A percentile compares a stretch with the other conserved stretches of the same genome.
Conservation (phyloP, 2,113 vertebrate species). For the Gallinago jamesoni region DNA sequence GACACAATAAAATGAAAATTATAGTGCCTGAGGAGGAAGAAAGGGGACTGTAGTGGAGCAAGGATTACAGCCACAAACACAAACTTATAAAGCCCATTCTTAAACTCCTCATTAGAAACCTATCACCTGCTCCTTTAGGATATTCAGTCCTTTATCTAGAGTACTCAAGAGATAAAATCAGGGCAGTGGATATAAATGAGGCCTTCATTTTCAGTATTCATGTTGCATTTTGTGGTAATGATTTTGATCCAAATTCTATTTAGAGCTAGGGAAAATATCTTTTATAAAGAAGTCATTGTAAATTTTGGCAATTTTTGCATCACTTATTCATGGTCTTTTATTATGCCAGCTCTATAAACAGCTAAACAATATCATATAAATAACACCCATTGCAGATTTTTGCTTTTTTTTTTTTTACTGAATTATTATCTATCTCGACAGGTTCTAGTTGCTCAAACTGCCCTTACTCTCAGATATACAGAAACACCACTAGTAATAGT, state of each 20-base stretch:
- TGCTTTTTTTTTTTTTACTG: not conserved
- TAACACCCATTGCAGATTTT: constrained; percentile 21
- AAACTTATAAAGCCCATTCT: not conserved
- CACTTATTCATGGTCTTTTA: constrained; percentile 33
- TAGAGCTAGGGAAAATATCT: constrained; percentile 39
- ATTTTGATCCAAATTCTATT: constrained; percentile 61
- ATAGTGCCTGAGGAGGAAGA: not conserved
- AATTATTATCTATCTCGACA: constrained; percentile 26
- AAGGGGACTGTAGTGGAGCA: not conserved
- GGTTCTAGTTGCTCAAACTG: not conserved
- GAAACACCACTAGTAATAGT: not conserved
- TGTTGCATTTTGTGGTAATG: not conserved
- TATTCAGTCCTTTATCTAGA: not conserved
- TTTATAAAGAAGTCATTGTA: constrained; percentile 47
- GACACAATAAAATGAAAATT: constrained; percentile 14
- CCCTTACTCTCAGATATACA: not conserved
- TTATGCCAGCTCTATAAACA: constrained; percentile 43
- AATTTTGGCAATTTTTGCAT: constrained; percentile 39
- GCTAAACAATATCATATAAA: constrained; percentile 42
- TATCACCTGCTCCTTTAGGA: not conserved
- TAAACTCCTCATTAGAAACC: not conserved
- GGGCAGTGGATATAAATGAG: not conserved
- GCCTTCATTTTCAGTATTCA: constrained; percentile 32
- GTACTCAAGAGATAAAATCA: not conserved
- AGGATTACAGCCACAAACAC: not conserved